Percentiles rank a stretch among this genome's conserved stretches.
phyloP scores from a whole-genome alignment of 2,113 vertebrate species.

The Mobula hypostoma region DNA sequence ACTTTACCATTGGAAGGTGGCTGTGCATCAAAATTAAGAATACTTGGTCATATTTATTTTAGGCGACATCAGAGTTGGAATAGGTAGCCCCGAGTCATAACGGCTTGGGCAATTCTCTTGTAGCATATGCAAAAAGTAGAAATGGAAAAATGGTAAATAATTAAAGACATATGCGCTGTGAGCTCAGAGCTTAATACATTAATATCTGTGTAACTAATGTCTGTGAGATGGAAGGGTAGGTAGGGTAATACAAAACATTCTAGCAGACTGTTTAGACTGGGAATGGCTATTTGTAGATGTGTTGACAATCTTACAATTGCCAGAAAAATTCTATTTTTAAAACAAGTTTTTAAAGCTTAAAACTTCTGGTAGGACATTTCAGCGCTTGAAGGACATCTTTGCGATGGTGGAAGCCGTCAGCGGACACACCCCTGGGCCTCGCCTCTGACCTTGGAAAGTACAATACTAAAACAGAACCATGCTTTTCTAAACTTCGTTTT shows the following conservation, averaged over 20 bases:
- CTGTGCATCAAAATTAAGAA: neutral
- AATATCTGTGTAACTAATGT: too few species aligned
- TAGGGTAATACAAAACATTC: neutral
- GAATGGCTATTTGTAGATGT: neutral
- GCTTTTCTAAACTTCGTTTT: neutral
- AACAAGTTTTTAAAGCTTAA: neutral
- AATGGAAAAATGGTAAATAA: neutral
- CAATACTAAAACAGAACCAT: neutral
- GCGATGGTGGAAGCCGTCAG: neutral
- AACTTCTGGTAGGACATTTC: neutral
- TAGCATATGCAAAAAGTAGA: too few species aligned
- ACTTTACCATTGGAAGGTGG: neutral
- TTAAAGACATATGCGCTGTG: neutral
- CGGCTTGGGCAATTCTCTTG: neutral
- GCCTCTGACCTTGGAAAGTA: neutral
- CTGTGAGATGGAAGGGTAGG: neutral
- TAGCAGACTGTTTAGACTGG: neutral
- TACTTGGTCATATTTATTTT: neutral
- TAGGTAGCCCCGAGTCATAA: neutral
- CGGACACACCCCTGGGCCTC: neutral
- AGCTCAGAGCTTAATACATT: too few species aligned
- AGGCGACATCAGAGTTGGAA: neutral
- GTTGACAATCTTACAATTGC: neutral
- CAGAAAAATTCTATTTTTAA: neutral
- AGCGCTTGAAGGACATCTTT: neutral